Base-by-base conservation (phyloP, 2,797 vertebrate genomes). In the Anguilla obscura region DNA sequence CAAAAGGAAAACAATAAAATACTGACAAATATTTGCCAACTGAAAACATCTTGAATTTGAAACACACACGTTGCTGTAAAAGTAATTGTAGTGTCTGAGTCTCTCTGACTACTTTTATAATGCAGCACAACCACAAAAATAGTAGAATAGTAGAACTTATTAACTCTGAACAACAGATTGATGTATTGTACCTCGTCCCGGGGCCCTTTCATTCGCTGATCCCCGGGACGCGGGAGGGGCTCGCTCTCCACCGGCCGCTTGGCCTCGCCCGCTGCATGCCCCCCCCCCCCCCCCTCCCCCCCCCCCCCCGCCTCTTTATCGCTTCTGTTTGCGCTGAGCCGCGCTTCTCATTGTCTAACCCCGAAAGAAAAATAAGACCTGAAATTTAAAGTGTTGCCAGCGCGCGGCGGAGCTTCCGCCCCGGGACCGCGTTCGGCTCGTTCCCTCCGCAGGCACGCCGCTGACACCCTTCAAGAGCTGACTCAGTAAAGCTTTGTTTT, bases 181-280 rank as follows among this genome's bases (percentile, higher is more conserved):
- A n/a, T 66, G 21, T 12, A n/a, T 66, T 66, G 6, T 24, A n/a
- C 88, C 84, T 85, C 90, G 76, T 86, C 90, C 88, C 89, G 87
- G 88, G 88, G 52, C 85, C 80, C 90, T 86, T 89, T 91, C 27
- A 90, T 89, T 9, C 86, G 80, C 86, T 83, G 91, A 92, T 90
- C 90, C 92, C 86, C 89, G 87, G 16, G 85, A 86, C 36, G 74
- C 63, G 40, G 83, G 69, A 69, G 88, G 88, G 93, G 92, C 88
- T 93, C 91, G 86, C 89, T 88, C 82, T 92, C 90, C 86, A 89
- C 86, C 54, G 66, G 76, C 24, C 40, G 88, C 82, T 87, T 87
- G 87, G 86, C 69, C 40, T 33, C 60, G 45, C 76, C 82, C 63
- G 84, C 58, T 40, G 36, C 52, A 1, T 36, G 1, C n/a, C 9